Evolutionary conservation across 2,113 vertebrate genomes (phyloP), one percentile per base, ranked within the genome.

Genomic region (Corydoras sp.): DNA sequence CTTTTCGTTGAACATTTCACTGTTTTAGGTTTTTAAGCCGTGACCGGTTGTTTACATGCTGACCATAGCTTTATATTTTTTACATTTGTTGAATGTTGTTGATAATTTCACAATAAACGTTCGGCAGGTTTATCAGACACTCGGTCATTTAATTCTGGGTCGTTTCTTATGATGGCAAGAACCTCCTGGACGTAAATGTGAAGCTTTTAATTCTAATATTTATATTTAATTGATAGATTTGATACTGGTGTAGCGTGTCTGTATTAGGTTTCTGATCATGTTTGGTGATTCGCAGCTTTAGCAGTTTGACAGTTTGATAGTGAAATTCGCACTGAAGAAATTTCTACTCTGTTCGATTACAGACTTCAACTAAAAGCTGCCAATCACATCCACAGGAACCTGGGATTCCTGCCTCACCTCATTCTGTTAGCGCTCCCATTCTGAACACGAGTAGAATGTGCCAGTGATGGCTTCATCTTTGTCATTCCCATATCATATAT

Each of bases 401-500:
- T 69, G 65, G 18, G 72, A 30, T 64, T 14, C 43, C 70, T 14
- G 15, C 75, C 7, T 71, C 58, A 69, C 68, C 64, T 67, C 63
- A 24, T 55, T 63, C 58, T 51, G 14, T 61, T 55, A 48, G 62
- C 18, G 50, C 67, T 65, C 48, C 60, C 31, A 58, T 65, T 30
- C 56, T 69, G 66, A 76, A 59, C 62, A 51, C 56, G 53, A n/a
- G 14, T 71, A 35, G 69, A 54, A 60, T 71, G 68, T 29, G 71
- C 68, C 63, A 66, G 55, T 10, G 12, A 51, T 71, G 56, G 65
- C 54, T 79, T 84, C 82, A 85, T 81, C 81, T 88, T 85, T 86
- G 86, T 72, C 77, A 76, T 90, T 86, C 85, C 54, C 83, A 64
- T 75, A 86, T 85, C 86, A 83, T 85, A 85, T 64, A 63, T 67